Evolutionary conservation across 2,888 invertebrate species (phyloP), one percentile per base, ranked within the genome.

Genomic region (Spatulosminthurus flaviceps): DNA sequence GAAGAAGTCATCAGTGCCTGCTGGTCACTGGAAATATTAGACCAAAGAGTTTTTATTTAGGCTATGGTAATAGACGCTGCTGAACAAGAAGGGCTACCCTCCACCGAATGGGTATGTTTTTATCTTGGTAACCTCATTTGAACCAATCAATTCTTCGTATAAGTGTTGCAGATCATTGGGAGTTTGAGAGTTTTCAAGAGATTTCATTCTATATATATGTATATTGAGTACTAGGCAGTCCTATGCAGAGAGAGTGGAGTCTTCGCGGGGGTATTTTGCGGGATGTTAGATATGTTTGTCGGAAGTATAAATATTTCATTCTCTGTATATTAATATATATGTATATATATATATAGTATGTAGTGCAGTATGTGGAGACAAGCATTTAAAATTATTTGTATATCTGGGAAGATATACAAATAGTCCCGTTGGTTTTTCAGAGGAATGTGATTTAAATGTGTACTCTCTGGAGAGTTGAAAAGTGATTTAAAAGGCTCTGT

Each of bases 31-130:
- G 71, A 72, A 21, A 43, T 72, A 24, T 13, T 9, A 73, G 28
- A 73, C 73, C 73, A 73, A 73, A 73, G 73, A 60, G 11, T 26
- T 64, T 24, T 67, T 66, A 34, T 77, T 34, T 72, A 76, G 81
- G 79, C 78, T 80, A 81, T 81, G 81, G 79, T 81, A 69, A 80
- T 81, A 75, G 81, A 81, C 71, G 77, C 64, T 75, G 81, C 22
- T 24, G 78, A 78, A 70, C 78, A 82, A 78, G 81, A 82, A 80
- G 80, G 83, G 81, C 80, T 81, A 81, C 82, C 83, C 80, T 81
- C 83, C 83, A 79, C 82, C 82, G 84, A 83, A 82, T 83, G 81
- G 83, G 83, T 80, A 78, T 71, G 76, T 34, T 21, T 29, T 21
- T 70, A 34, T 70, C 19, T 64, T 19, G n/a, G 19, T 67, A 67